Base-by-base conservation (phyloP, 2,888 invertebrate genomes). In the Allolobophora icterica region DNA sequence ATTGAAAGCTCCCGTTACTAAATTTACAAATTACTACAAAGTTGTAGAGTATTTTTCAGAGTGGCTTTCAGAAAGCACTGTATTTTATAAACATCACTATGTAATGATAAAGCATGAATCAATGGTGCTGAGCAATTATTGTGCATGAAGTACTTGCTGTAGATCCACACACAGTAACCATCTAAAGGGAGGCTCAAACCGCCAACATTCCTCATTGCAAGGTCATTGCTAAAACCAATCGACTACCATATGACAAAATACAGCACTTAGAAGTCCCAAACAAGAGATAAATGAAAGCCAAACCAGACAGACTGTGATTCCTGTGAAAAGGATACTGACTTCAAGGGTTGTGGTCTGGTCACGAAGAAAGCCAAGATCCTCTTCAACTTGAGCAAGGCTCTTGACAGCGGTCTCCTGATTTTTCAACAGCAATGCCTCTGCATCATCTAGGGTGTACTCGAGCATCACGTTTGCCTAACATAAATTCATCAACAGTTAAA, bases 331-430 rank as follows among this genome's bases (percentile, higher is more conserved):
- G 95, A 95, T 95, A 95, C 95, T 99, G 40, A 99, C 99, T 97
- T 99, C 99, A 89, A 98, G 98, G 35, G 99, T 99, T 33, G 99
- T 99, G 94, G 98, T 97, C 96, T 99, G 99, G 96, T 99, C 99
- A 94, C 99, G 97, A 91, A 99, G 96, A 95, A 98, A 99, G 95
- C 98, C 98, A 93, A 99, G 96, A 96, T 99, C 99, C 94, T 98
- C 97, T 94, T 98, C 98, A 84, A 99, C 97, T 95, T 97, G 97
- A 92, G 96, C 96, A 92, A 98, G 96, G 95, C 98, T 98, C 94
- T 97, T 97, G 93, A 97, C 97, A 24, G 99, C 98, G 90, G 97
- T 97, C 91, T 93, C 94, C 89, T 94, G 92, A 92, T 95, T 95
- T 92, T 98, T 97, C 92, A 97, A 96, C 40, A 99, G 96, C 91